Evolutionary conservation across 92 coral and sea anemone species (phyloP).

Genomic region (Phenganax subtilis): DNA sequence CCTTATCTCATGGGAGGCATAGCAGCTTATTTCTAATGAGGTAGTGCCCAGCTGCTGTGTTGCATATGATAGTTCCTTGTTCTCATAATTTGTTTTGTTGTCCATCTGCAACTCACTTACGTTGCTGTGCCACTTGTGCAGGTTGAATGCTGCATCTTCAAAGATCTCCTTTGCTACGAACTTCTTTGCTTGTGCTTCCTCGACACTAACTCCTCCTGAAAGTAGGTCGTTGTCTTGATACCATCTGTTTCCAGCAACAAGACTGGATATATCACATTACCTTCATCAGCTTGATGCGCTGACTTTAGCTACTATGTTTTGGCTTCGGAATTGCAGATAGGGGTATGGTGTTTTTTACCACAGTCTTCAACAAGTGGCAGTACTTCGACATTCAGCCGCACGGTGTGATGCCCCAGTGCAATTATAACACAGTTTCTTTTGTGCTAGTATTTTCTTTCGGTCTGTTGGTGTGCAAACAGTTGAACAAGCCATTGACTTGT

Average conservation of each 20-base stretch:
- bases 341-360: slow-evolving; percentile 34
- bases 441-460: slow-evolving; percentile 23
- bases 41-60: slow-evolving; percentile 39
- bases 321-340: slow-evolving; percentile 27
- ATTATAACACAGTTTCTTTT: slow-evolving; percentile 21
- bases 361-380: slow-evolving; percentile 20
- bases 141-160: slow-evolving; percentile 35
- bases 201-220: slow-evolving; percentile 32
- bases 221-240: slow-evolving; percentile 38
- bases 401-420: slow-evolving; percentile 22
- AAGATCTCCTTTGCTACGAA: slow-evolving; percentile 30
- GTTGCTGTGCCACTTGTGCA: slow-evolving; percentile 31
- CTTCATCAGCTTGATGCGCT: slow-evolving; percentile 17
- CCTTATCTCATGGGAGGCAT: slow-evolving; percentile 19
- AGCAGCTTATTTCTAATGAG: slow-evolving; percentile 28
- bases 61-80: slow-evolving; percentile 30
- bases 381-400: slow-evolving; percentile 39
- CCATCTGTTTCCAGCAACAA: slow-evolving; percentile 38
- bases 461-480: slow-evolving; percentile 4
- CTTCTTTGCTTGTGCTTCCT: slow-evolving; percentile 28
- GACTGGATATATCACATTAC: slow-evolving; percentile 44
- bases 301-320: slow-evolving; percentile 25
- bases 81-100: background rate
- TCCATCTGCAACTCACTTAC: slow-evolving; percentile 11
- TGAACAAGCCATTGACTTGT: slow-evolving; percentile 14